Evolutionary conservation across 2,888 invertebrate species (phyloP).

Genomic region (Agyllia agylla): DNA sequence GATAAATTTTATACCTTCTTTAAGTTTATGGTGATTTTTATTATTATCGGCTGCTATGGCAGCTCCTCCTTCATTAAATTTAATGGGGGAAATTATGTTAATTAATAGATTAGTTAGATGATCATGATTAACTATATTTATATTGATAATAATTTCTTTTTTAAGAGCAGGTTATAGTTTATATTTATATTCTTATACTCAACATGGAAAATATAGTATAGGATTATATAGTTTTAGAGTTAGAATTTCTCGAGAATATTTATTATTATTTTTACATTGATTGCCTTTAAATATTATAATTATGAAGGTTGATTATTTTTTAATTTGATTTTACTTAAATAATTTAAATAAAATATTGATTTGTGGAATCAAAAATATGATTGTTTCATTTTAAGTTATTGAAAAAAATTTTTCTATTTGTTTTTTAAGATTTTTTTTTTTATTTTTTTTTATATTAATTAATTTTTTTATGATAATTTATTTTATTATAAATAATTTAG

Average conservation of each 20-base stretch:
- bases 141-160: slow-evolving; percentile 91
- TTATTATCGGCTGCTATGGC: slow-evolving; percentile 93
- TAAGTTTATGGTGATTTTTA: slow-evolving; percentile 93
- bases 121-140: slow-evolving; percentile 87
- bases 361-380: slow-evolving; percentile 93
- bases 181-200: slow-evolving; percentile 92
- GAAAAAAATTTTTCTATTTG: slow-evolving; percentile 87
- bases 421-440: slow-evolving; percentile 88
- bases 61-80: slow-evolving; percentile 93
- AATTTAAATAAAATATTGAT: slow-evolving; percentile 94
- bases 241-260: slow-evolving; percentile 89
- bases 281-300: slow-evolving; percentile 92
- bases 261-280: slow-evolving; percentile 92
- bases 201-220: slow-evolving; percentile 90
- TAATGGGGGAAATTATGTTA: slow-evolving; percentile 93
- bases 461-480: slow-evolving; percentile 85
- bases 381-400: slow-evolving; percentile 84
- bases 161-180: slow-evolving; percentile 93
- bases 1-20: slow-evolving; percentile 90
- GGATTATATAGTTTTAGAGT: slow-evolving; percentile 88
- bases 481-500: slow-evolving; percentile 87
- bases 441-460: slow-evolving; percentile 86
- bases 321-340: slow-evolving; percentile 91
- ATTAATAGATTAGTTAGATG: slow-evolving; percentile 91
- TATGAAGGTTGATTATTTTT: slow-evolving; percentile 88